These are phyloP conservation scores for Corythornis vintsioides DNA, from an alignment of 2,113 vertebrate genomes.

Conservation along the genomic window DNA sequence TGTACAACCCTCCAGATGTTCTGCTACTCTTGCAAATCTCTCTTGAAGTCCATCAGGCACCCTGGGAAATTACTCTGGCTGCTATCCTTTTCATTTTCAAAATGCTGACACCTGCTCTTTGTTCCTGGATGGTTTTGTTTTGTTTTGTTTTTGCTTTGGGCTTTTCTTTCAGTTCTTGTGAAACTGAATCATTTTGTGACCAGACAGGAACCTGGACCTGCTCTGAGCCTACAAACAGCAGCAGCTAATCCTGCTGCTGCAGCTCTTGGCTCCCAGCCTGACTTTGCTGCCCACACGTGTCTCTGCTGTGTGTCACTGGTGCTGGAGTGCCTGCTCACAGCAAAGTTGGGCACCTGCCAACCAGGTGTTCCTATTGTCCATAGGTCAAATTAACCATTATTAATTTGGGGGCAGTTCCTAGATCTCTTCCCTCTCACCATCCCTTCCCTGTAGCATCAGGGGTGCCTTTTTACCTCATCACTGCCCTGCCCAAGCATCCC, in stretches of 20 bases:
- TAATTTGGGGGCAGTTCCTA: not conserved
- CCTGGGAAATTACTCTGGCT: not conserved
- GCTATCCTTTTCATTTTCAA: not conserved
- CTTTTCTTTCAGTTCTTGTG: not conserved
- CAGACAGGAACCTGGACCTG: not conserved
- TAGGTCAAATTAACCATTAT: rapidly evolving
- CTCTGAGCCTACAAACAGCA: not conserved
- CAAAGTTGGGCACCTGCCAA: not conserved
- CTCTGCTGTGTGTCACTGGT: rapidly evolving
- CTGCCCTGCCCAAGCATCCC: not conserved
- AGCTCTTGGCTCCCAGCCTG: not conserved
- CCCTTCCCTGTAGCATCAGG: rapidly evolving
- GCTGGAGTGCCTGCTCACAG: rapidly evolving
- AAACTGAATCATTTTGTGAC: not conserved
- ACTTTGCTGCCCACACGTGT: not conserved
- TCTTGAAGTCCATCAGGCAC: not conserved
- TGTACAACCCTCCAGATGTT: not conserved
- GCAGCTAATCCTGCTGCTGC: not conserved
- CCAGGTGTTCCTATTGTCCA: rapidly evolving
- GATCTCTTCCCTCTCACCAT: rapidly evolving
- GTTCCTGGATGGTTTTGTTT: not conserved
- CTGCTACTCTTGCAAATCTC: not conserved
- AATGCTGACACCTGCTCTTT: not conserved
- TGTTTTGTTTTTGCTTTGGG: not conserved
- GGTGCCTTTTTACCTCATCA: not conserved